Percentiles rank a stretch among this genome's conserved stretches.
phyloP scores from a whole-genome alignment of 2,797 vertebrate species.

The Glossophaga mutica region DNA sequence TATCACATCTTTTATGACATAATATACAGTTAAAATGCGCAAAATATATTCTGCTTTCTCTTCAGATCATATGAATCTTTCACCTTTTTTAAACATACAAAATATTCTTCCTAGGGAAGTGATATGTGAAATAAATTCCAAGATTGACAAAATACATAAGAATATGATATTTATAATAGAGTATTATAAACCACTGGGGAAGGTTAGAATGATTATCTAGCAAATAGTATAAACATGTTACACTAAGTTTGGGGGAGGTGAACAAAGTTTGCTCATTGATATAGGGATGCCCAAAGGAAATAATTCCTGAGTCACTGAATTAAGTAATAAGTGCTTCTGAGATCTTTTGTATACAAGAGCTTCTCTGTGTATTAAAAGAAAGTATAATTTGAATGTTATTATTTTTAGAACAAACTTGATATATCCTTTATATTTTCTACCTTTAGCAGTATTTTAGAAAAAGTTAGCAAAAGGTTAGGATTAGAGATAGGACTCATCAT shows the following conservation, averaged over 20 bases:
- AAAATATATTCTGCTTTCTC: background rate
- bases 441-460: background rate
- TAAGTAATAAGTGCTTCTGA: background rate
- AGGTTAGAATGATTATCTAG: background rate
- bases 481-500: background rate
- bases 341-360: background rate
- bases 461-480: background rate
- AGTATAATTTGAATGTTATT: background rate
- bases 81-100: background rate
- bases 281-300: background rate
- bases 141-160: background rate
- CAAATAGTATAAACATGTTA: background rate
- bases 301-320: background rate
- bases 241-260: background rate
- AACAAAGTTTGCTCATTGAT: background rate
- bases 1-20: background rate
- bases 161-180: background rate
- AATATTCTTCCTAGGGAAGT: background rate
- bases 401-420: background rate
- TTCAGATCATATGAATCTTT: no score
- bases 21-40: background rate
- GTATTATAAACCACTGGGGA: background rate
- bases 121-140: background rate
- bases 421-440: background rate
- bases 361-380: background rate